Evolutionary conservation across 2,888 invertebrate species (phyloP).

Genomic region (Pristionchus maxplancki): DNA sequence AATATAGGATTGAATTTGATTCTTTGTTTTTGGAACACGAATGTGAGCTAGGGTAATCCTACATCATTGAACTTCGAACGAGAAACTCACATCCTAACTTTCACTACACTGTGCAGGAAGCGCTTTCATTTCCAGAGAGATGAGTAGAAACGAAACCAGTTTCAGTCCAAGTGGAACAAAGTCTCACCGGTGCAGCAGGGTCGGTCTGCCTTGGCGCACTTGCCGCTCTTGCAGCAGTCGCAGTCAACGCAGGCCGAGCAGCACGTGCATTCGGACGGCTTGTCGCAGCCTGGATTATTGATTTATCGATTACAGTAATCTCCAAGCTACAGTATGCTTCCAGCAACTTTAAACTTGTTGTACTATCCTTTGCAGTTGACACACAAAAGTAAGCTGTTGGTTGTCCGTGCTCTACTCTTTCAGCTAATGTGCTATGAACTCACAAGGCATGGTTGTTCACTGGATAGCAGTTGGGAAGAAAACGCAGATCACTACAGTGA

Average conservation of each 20-base stretch:
- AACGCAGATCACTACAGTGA: not conserved
- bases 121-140: too few relatives aligned
- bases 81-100: too few relatives aligned
- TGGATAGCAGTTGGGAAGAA: not conserved
- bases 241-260: not conserved
- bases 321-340: not conserved
- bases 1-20: too few relatives aligned
- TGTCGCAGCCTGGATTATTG: constrained; percentile 16
- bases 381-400: too few relatives aligned
- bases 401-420: too few relatives aligned
- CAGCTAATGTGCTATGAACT: not conserved
- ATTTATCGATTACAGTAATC: not conserved
- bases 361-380: too few relatives aligned
- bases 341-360: not conserved
- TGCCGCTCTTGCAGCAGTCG: constrained; percentile 4
- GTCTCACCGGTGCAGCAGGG: not conserved
- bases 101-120: too few relatives aligned
- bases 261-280: not conserved
- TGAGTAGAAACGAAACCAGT: too few relatives aligned
- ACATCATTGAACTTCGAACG: too few relatives aligned
- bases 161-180: too few relatives aligned
- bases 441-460: not conserved
- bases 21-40: too few relatives aligned
- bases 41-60: too few relatives aligned
- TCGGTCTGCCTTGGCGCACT: not conserved